Evolutionary conservation across 2,888 invertebrate species (phyloP).

Genomic region (Lasioglossum figueresi): DNA sequence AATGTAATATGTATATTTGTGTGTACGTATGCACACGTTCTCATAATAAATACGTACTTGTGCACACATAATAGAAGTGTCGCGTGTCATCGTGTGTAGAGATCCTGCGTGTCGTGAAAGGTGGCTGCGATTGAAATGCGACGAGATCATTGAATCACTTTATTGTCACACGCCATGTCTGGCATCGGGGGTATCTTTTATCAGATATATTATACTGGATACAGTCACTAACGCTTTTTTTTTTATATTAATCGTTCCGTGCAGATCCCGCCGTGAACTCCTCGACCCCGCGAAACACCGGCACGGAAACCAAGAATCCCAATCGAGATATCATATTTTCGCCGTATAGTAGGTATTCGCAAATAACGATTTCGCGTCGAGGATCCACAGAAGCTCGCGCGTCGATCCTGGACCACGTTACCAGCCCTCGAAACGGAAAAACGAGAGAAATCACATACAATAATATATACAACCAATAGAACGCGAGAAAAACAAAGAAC

Average conservation of each 20-base stretch:
- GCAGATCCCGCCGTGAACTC: constrained; percentile 68
- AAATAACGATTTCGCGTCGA: constrained; percentile 17
- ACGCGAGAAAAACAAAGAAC: constrained; percentile 3
- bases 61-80: constrained; percentile 15
- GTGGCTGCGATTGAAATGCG: constrained; percentile 68
- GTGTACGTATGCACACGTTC: constrained; percentile 29
- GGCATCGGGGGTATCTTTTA: constrained; percentile 83
- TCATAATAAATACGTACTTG: constrained; percentile 4
- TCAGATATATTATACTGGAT: constrained; percentile 82
- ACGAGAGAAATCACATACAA: neutral
- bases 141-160: constrained; percentile 82
- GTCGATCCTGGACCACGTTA: constrained; percentile 24
- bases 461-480: neutral
- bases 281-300: constrained; percentile 45
- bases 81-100: constrained; percentile 16
- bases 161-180: constrained; percentile 83
- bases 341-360: neutral
- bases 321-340: neutral
- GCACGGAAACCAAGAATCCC: neutral
- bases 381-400: constrained; percentile 18
- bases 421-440: neutral
- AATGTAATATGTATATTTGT: neutral
- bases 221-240: constrained; percentile 81
- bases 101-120: constrained; percentile 59
- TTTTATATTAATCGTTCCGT: constrained; percentile 77